Conservation (phyloP, 2,797 vertebrate genomes). For the Knipowitschia caucasica region DNA sequence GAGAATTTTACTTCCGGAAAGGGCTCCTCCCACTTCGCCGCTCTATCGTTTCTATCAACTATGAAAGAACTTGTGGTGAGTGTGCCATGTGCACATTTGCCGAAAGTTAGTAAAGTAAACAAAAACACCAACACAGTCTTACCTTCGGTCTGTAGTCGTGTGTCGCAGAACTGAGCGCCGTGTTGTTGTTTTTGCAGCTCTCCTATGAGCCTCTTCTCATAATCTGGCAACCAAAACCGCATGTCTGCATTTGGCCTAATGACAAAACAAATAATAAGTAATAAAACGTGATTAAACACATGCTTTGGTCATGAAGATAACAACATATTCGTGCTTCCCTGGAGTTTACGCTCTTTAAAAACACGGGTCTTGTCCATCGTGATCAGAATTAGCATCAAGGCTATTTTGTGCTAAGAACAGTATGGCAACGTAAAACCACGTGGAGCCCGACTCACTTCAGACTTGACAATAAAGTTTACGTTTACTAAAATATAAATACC, state of each 20-base stretch:
- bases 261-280: too few species aligned
- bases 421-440: background rate
- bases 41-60: too few species aligned
- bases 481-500: background rate
- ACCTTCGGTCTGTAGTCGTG: conserved; percentile 72
- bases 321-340: too few species aligned
- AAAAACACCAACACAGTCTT: conserved; percentile 12
- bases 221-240: conserved; percentile 57
- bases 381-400: background rate
- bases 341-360: background rate
- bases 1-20: too few species aligned
- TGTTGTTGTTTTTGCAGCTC: conserved; percentile 75
- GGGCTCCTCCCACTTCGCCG: too few species aligned
- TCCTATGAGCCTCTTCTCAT: conserved; percentile 55
- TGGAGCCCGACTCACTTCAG: background rate
- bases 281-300: too few species aligned
- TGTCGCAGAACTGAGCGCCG: conserved; percentile 68
- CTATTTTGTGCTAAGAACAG: background rate
- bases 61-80: too few species aligned
- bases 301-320: too few species aligned
- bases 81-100: too few species aligned
- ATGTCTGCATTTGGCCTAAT: conserved; percentile 44
- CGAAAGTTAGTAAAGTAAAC: too few species aligned
- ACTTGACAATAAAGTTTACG: too few species aligned
- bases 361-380: background rate